Evolutionary conservation across 2,113 vertebrate genomes (phyloP), one percentile per base, ranked within the genome.

Genomic region (Baryphthengus martii): DNA sequence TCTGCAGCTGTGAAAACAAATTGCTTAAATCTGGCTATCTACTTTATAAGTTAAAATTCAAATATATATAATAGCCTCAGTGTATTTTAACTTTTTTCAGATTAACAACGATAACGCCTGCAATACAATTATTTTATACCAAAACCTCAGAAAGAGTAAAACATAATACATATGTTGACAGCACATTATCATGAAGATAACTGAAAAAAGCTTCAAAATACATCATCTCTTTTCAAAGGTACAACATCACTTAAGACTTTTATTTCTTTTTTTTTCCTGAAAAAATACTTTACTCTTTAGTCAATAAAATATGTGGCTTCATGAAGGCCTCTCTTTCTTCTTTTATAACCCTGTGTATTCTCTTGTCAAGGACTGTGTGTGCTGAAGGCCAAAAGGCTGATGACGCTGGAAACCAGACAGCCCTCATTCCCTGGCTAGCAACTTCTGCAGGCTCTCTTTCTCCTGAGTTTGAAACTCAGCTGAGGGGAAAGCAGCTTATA

Each of bases 1-100:
- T 92, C 93, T 96, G 97, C 95, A 97, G 97, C 95, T 96, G 97
- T 97, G 97, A 98, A 98, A 96, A 97, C 96, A 96, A 96, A 88
- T 97, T 93, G 95, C 97, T 98, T 90, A 90, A 96, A 96, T 90
- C 93, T 97, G 96, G 96, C 84, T 93, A 97, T 96, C 90, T 93
- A 96, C 71, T 91, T 91, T 87, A 84, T 89, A 97, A 96, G 89
- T 97, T 96, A 97, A 93, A 96, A 97, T 94, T 87, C 93, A 97
- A 96, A 95, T 95, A 97, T 96, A 97, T 94, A 96, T 95, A 95
- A 91, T 76, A 96, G 86, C 82, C 93, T 81, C 24, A 31, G 80
- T 88, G 83, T 92, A 94, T 76, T 90, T 83, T n/a, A n/a, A n/a
- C n/a, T n/a, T 91, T 58, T 90, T 93, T 89, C 89, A 97, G 87